phyloP scores from a whole-genome alignment of 2,797 vertebrate species.

The Chromobotia macracanthus region DNA sequence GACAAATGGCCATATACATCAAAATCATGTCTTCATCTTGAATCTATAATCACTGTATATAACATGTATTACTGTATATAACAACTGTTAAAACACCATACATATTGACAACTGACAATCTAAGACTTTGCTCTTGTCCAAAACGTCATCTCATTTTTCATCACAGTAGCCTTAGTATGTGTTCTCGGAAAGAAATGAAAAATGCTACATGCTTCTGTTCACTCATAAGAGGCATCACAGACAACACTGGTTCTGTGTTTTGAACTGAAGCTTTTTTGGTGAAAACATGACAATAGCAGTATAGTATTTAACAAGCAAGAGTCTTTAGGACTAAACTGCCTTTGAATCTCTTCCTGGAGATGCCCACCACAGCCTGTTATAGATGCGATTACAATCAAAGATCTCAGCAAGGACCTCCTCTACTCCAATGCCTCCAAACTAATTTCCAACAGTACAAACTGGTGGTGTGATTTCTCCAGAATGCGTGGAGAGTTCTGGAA shows the following conservation, averaged over 20 bases:
- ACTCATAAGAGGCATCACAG: not conserved
- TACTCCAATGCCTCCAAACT: not conserved
- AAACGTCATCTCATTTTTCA: too few relatives aligned
- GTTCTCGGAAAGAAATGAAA: not conserved
- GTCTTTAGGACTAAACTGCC: not conserved
- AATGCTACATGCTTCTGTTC: not conserved
- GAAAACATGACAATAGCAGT: too few relatives aligned
- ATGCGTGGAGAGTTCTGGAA: not conserved
- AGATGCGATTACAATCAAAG: not conserved
- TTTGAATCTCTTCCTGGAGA: not conserved
- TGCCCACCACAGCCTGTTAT: not conserved
- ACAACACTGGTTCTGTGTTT: too few relatives aligned
- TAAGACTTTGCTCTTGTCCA: too few relatives aligned
- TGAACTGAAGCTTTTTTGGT: too few relatives aligned
- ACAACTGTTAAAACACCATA: not conserved
- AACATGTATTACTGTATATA: not conserved
- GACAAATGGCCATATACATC: not conserved
- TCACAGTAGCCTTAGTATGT: not conserved
- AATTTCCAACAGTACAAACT: slow-evolving; percentile 1
- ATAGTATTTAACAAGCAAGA: not conserved
- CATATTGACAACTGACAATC: not conserved
- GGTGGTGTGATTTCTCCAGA: not conserved
- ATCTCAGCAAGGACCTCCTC: not conserved
- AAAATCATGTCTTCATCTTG: not conserved
- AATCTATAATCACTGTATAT: not conserved